These are phyloP conservation scores for Xestia ashworthii DNA, from an alignment of 2,888 invertebrate species.

Conservation along the genomic window DNA sequence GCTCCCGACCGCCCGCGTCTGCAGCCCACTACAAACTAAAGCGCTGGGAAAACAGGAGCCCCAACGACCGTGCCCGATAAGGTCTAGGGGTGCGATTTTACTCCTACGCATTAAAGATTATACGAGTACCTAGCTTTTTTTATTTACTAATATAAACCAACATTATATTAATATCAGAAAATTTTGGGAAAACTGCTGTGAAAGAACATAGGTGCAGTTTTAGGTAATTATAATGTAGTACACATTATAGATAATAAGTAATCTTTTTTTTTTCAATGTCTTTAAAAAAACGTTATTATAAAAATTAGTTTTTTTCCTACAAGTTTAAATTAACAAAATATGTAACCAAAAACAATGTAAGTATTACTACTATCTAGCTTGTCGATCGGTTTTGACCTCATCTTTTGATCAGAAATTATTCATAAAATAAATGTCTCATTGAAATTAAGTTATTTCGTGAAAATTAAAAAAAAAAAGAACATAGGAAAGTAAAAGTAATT, in stretches of 20 bases:
- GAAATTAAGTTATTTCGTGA: not conserved
- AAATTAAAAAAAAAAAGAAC: not conserved
- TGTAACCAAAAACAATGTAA: not conserved
- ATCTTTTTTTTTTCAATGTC: no score
- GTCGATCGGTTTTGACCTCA: not conserved
- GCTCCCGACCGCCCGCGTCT: slow-evolving; percentile 41
- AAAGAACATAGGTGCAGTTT: not conserved
- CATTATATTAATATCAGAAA: not conserved
- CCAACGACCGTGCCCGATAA: slow-evolving; percentile 7
- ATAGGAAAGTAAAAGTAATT: no score
- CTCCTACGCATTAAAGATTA: slow-evolving; percentile 18
- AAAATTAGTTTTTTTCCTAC: not conserved
- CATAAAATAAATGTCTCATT: not conserved
- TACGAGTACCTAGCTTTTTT: slow-evolving; percentile 1
- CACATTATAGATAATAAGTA: no score
- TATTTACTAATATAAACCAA: not conserved
- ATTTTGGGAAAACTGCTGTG: not conserved
- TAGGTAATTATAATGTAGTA: not conserved
- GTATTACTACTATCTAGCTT: not conserved
- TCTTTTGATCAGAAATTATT: no score
- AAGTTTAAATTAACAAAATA: not conserved
- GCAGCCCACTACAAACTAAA: slow-evolving; percentile 42
- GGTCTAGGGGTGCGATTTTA: slow-evolving; percentile 16
- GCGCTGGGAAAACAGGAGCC: not conserved
- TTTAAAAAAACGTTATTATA: no score